Base-by-base conservation (phyloP, 1,140 invertebrate species). In the Teleopsis dalmanni region DNA sequence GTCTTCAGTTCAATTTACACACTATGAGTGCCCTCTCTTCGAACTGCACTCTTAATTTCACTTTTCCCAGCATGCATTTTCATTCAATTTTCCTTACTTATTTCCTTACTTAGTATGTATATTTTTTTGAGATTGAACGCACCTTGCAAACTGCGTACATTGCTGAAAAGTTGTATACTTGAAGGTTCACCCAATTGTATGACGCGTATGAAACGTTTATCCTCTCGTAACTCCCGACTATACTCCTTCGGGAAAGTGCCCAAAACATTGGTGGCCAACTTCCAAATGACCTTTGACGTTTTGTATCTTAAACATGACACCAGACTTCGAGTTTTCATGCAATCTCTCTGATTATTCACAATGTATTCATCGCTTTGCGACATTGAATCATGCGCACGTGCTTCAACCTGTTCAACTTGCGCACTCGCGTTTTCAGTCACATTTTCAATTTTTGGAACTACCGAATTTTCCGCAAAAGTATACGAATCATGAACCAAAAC, bases 291-390 rank as follows among this genome's bases (percentile, higher is more conserved):
- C 35, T 57, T 65, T 14, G 62, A 57, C 18, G 65, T 56, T 41
- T 60, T 65, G 43, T 68, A 68, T 50, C 68, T 68, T 27, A 68
- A 58, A 50, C 65, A 68, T 48, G 65, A 65, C 21, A 68, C 56
- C n/a, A 68, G 52, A 41, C 57, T 63, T 10, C 62, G 60, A 9
- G 57, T 63, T 26, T 63, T 57, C 19, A 68, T 60, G 46, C 65
- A 68, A 43, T 62, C 54, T 9, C 53, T 57, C 43, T 68, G 65
- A 51, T 65, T 67, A 19, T 55, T 52, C 14, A 52, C 50, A 33
- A 68, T 57, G 36, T 60, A 68, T 23, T 55, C 56, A 43, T 68
- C 65, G 9, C 36, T 60, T 14, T 57, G 50, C 0, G 52, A 27
- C 0, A 58, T 34, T 21, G 53, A 19, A 18, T 11, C 3, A 18